Evolutionary conservation across 2,888 invertebrate genomes (phyloP), one percentile per base, ranked within the genome.

Genomic region (Caenorhabditis sinica): DNA sequence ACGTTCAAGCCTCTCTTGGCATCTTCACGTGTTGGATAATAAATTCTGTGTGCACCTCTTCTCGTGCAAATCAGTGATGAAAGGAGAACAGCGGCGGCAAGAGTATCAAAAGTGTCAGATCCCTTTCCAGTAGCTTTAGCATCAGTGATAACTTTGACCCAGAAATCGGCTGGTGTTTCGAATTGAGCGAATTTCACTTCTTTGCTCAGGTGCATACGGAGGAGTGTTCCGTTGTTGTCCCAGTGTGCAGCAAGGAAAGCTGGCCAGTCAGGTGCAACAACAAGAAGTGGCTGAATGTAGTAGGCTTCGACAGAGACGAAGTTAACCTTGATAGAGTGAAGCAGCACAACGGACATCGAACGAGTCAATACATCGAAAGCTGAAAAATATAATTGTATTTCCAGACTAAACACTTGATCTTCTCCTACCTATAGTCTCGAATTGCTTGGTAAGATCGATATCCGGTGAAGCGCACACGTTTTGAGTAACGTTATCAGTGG

Each of bases 241-340:
- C 89, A 89, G 53, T 87, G 85, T n/a, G 89, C 87, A 11, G 88
- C 89, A 5, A 88, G 68, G 82, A 87, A 88, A 15, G 85, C 83
- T 25, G 85, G 86, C 91, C 90, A 91, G 33, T 90, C 89, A 28
- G 87, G 86, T 30, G 85, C 82, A 17, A 89, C 72, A 49, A 88
- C 84, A 23, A 76, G 71, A 0, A 40, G 56, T n/a, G 84, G 84
- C 20, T 77, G 77, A 23, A 92, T 87, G 60, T 89, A 89, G 81
- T 89, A 92, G 23, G 90, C 90, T 20, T 88, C 87, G 6, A 92
- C 92, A 13, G 89, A 85, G 11, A 90, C 86, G 74, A 92, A 91
- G 73, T 91, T 92, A 25, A 92, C 89, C n/a, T 80, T 79, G 66
- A 92, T 91, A 23, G 86, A 89, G 11, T 82, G 83, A 11, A 92